Evolutionary conservation across 2,888 invertebrate species (phyloP), one percentile per base, ranked within the genome.

Genomic region (Rhamphomyia laevipes): DNA sequence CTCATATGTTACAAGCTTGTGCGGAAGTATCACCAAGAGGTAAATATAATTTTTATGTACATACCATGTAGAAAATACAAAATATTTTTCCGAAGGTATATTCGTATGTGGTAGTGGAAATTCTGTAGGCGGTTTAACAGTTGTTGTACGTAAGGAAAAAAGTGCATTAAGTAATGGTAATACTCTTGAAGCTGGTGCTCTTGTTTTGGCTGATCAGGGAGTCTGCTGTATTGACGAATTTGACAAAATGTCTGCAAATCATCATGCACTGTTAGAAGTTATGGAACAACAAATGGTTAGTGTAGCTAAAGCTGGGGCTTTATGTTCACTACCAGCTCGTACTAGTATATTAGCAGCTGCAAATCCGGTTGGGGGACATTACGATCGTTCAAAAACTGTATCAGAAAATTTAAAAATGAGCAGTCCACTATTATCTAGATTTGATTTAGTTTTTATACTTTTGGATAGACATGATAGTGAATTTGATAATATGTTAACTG

Each of bases 211-310:
- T 16, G 88, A 90, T 65, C 82, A 80, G 58, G 95, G 95, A 1
- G 84, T 84, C 53, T 96, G 94, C 66, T 91, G 92, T 59, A 88
- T 96, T 43, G 96, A 96, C 67, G 95, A 96, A 70, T 87, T 96
- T 61, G 96, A 96, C 67, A 95, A 95, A 76, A 88, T 90, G 81
- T 74, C 77, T 4, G 70, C 72, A 13, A 86, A 88, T 62, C 85
- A 89, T 68, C 79, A 82, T 63, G 84, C 88, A 50, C 73, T 96
- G 46, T 72, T 95, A 41, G 95, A 96, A 73, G 88, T 89, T 1
- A 92, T 96, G 92, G 95, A 96, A 65, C 92, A 95, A 61, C 85
- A 93, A 58, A 81, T 84, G 44, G 84, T 95, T 37, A 89, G 90
- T 62, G 80, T 95, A 47, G 90, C 93, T 1, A 91, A 93, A 67